Evolutionary conservation across 2,113 vertebrate species (phyloP).

Genomic region (Lethenteron camtschaticum): DNA sequence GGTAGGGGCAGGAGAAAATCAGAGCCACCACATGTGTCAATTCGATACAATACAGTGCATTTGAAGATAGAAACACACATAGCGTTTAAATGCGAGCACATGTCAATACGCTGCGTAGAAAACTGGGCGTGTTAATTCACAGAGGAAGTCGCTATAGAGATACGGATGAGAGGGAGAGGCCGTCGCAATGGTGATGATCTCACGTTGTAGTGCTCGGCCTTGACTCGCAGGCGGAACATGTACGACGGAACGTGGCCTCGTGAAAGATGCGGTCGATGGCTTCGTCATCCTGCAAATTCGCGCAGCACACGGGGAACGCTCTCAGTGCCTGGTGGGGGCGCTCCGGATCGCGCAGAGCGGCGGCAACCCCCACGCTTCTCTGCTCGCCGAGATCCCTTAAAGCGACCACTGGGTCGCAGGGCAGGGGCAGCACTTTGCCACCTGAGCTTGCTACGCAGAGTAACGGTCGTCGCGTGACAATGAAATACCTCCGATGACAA

Average conservation of each 20-base stretch:
- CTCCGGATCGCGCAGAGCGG: neutral
- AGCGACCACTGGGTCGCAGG: neutral
- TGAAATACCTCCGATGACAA: too few relatives aligned
- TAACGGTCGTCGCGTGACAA: neutral
- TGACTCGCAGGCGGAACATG: conserved; percentile 60
- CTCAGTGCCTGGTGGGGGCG: neutral
- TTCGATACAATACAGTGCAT: neutral
- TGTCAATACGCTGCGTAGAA: neutral
- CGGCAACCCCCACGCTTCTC: neutral
- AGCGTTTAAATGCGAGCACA: neutral
- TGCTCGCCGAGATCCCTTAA: neutral
- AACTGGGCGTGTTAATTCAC: neutral
- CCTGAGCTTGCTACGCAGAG: neutral
- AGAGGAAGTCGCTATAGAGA: conserved; percentile 7
- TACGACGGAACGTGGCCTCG: conserved; percentile 66
- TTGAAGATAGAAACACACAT: neutral
- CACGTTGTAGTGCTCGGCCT: conserved; percentile 84
- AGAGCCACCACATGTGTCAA: conserved; percentile 7
- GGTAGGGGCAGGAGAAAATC: neutral
- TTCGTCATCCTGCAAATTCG: conserved; percentile 44
- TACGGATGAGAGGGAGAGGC: neutral
- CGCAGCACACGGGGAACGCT: neutral
- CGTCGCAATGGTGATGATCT: conserved; percentile 18
- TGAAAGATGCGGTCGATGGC: conserved; percentile 78
- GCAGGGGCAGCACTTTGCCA: neutral